These are phyloP conservation scores for Molanna angustata DNA, from an alignment of 2,888 invertebrate species.

Conservation along the genomic window DNA sequence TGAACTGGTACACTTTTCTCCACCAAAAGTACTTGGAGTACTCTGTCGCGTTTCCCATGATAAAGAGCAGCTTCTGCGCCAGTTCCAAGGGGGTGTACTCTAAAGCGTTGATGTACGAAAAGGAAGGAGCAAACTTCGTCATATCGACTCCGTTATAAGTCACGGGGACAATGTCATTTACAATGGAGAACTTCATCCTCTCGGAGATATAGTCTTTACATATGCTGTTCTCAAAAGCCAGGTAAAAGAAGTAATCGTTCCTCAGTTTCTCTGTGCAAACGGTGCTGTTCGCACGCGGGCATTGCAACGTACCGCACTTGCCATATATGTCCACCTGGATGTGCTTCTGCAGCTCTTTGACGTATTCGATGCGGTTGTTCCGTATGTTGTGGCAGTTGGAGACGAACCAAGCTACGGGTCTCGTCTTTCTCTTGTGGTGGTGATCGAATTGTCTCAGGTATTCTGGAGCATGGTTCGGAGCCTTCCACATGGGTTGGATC, in stretches of 20 bases:
- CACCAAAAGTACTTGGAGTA: slow-evolving; percentile 67
- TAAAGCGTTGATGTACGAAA: slow-evolving; percentile 64
- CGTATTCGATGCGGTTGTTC: slow-evolving; percentile 47
- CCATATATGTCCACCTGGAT: slow-evolving; percentile 64
- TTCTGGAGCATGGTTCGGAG: not conserved
- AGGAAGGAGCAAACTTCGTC: slow-evolving; percentile 45
- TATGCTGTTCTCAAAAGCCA: slow-evolving; percentile 66
- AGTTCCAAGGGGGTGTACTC: slow-evolving; percentile 56
- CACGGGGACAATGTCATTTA: slow-evolving; percentile 45
- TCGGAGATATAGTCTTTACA: slow-evolving; percentile 70
- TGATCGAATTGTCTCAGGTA: not conserved
- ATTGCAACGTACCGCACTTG: slow-evolving; percentile 51
- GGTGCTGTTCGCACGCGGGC: slow-evolving; percentile 31
- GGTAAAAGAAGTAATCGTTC: slow-evolving; percentile 64
- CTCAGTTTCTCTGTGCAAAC: slow-evolving; percentile 44
- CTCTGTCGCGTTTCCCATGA: slow-evolving; percentile 51
- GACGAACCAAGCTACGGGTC: slow-evolving; percentile 57
- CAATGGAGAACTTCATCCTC: slow-evolving; percentile 52
- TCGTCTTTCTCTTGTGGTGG: slow-evolving; percentile 40
- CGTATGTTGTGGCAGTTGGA: slow-evolving; percentile 49
- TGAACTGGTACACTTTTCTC: slow-evolving; percentile 50
- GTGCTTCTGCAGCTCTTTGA: slow-evolving; percentile 50
- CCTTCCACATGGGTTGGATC: slow-evolving; percentile 37
- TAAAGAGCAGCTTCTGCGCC: slow-evolving; percentile 53
- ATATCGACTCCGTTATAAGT: slow-evolving; percentile 49